A percentile compares a stretch with the other conserved stretches of the same genome.
Conservation (phyloP, 2,888 invertebrate species). For the Therioaphis trifolii region DNA sequence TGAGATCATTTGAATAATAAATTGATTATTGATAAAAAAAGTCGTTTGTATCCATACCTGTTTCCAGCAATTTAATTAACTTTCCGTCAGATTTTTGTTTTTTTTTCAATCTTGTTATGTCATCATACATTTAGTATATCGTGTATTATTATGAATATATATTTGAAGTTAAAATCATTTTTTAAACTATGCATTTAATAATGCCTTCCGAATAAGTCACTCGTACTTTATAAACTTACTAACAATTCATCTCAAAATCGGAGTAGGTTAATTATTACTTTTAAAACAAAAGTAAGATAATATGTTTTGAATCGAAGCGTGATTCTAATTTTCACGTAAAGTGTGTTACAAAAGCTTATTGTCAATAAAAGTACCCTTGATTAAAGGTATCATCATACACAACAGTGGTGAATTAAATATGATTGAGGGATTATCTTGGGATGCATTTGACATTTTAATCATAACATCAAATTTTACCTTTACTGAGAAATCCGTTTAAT, state of each 20-base stretch:
- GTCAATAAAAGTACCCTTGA: neutral
- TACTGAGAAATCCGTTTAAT: conserved; percentile 8
- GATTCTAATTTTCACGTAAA: neutral
- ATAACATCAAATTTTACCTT: conserved; percentile 15
- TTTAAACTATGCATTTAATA: neutral
- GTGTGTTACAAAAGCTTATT: neutral
- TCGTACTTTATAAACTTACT: neutral
- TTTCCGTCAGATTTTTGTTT: neutral
- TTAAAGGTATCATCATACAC: neutral
- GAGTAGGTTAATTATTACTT: neutral
- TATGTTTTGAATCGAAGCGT: neutral
- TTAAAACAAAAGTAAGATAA: neutral
- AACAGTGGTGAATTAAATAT: conserved; percentile 13
- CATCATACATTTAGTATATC: neutral
- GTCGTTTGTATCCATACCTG: neutral
- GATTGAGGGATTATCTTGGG: neutral
- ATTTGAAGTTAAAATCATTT: neutral
- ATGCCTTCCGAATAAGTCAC: neutral
- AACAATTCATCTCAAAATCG: neutral
- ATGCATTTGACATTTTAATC: conserved; percentile 36
- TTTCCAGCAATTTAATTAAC: neutral
- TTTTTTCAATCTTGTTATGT: neutral
- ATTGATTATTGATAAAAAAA: neutral
- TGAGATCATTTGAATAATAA: no score
- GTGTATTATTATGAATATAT: neutral